phyloP scores from a whole-genome alignment of 2,888 invertebrate species.

The Trichopoda pennipes region DNA sequence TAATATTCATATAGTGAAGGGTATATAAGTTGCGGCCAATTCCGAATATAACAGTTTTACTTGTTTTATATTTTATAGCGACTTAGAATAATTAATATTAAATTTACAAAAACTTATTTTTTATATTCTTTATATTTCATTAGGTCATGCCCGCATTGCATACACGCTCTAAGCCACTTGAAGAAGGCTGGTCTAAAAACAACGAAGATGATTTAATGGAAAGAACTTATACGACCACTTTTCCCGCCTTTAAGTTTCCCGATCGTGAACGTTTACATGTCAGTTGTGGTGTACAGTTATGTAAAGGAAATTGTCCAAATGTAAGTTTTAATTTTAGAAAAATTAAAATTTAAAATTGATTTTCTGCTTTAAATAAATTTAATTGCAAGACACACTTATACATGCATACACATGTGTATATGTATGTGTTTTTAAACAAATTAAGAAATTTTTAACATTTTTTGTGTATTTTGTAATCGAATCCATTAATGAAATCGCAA shows the following conservation, averaged over 20 bases:
- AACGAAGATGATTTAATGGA: slow-evolving; percentile 80
- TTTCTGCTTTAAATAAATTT: slow-evolving; percentile 6
- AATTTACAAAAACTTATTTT: neutral
- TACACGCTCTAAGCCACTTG: slow-evolving; percentile 76
- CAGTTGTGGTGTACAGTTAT: slow-evolving; percentile 89
- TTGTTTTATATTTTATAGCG: neutral
- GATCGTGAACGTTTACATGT: slow-evolving; percentile 89
- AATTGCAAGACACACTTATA: slow-evolving; percentile 3
- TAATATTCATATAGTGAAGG: no score
- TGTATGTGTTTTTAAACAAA: slow-evolving; percentile 12
- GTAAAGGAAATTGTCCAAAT: slow-evolving; percentile 86
- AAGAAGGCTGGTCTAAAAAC: slow-evolving; percentile 81
- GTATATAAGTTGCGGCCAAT: no score
- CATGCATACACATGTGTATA: no score
- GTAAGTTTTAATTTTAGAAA: slow-evolving; percentile 79
- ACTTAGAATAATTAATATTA: neutral
- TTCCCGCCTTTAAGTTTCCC: slow-evolving; percentile 92
- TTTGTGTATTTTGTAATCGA: slow-evolving; percentile 40
- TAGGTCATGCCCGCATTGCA: slow-evolving; percentile 81
- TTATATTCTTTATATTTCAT: neutral
- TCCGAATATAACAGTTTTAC: no score
- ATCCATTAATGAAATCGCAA: slow-evolving; percentile 59
- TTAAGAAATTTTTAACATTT: neutral
- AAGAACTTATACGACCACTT: slow-evolving; percentile 83
- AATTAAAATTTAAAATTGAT: no score